These are phyloP conservation scores for Phalacrocorax brasilianus DNA, from an alignment of 2,113 vertebrate genomes.

Conservation along the genomic window DNA sequence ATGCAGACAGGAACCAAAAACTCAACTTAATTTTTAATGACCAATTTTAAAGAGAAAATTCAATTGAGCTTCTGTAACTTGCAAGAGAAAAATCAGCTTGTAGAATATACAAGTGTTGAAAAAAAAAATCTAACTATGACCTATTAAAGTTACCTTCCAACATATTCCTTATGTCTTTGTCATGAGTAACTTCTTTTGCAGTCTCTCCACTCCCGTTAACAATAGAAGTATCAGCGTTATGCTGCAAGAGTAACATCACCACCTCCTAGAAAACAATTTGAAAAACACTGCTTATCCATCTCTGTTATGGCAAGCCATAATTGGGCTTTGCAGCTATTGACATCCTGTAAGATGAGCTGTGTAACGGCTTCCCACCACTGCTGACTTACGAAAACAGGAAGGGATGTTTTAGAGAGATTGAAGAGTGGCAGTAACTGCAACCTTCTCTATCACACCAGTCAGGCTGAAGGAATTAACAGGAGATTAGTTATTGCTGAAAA, in stretches of 20 bases:
- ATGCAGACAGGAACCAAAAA: background rate
- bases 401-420: background rate
- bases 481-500: background rate
- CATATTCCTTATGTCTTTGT: slow-evolving; percentile 92
- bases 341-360: background rate
- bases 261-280: slow-evolving; percentile 80
- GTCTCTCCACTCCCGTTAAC: slow-evolving; percentile 90
- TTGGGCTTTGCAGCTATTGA: background rate
- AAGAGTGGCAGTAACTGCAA: background rate
- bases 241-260: slow-evolving; percentile 87
- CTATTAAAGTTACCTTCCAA: slow-evolving; percentile 83
- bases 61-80: background rate
- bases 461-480: background rate
- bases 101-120: background rate
- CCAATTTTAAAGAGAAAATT: background rate
- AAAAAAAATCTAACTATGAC: background rate
- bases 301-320: background rate
- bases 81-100: background rate
- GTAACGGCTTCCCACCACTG: background rate
- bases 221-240: slow-evolving; percentile 80
- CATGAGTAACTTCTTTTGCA: slow-evolving; percentile 86
- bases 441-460: background rate
- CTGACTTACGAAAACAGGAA: background rate
- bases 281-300: background rate
- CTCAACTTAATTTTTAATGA: background rate